Evolutionary conservation across 2,113 vertebrate genomes (phyloP).

Genomic region (Amia ocellicauda): DNA sequence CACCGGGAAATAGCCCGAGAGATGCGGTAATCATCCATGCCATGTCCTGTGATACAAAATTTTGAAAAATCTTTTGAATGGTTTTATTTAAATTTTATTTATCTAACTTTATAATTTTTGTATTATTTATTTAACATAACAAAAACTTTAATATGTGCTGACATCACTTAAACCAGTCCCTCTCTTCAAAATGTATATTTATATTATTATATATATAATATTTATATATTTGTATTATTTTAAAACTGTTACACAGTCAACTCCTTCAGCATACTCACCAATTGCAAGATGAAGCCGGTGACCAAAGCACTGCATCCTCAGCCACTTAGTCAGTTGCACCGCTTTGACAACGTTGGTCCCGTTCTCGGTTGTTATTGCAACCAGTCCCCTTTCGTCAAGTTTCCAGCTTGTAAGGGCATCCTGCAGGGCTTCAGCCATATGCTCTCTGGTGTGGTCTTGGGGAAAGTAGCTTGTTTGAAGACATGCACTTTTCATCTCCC

Average conservation of each 20-base stretch:
- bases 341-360: no score
- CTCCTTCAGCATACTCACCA: constrained; percentile 11
- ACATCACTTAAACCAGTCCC: no score
- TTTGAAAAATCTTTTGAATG: neutral
- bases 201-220: neutral
- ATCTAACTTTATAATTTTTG: neutral
- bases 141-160: neutral
- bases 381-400: no score
- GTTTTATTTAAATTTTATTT: neutral
- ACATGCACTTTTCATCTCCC: constrained; percentile 18
- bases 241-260: neutral
- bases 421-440: no score
- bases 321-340: no score
- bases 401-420: no score
- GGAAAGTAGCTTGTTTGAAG: no score
- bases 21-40: constrained; percentile 21
- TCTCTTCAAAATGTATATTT: neutral
- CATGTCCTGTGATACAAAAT: constrained; percentile 28
- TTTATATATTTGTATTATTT: neutral
- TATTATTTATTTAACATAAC: neutral
- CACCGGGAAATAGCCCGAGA: constrained; percentile 23
- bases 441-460: no score
- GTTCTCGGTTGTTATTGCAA: constrained; percentile 30
- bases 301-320: no score
- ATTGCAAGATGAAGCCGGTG: no score